Base-by-base conservation (phyloP, 2,797 vertebrate species). In the Tokudaia tokunoshimensis region DNA sequence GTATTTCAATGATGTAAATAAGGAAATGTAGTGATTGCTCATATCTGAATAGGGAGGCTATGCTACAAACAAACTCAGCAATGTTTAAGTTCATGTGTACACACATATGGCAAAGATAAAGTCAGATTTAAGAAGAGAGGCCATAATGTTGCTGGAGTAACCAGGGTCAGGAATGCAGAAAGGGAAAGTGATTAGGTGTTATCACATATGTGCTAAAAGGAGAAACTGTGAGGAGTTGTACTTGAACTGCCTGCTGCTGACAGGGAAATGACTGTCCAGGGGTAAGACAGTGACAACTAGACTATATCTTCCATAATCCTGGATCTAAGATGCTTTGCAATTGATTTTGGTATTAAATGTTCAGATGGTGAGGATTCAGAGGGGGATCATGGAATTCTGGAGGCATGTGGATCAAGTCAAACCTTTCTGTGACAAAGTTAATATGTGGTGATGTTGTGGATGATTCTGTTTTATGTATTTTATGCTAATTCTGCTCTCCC, bases 61-160 rank as follows among this genome's bases (percentile, higher is more conserved):
- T 93, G 17, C 92, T 22, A 52, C 6, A 50, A 8, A 61, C 59
- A 75, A 52, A 47, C 24, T 92, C 55, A 83, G 5, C 20, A 13
- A 22, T 52, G 37, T 94, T 94, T 65, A 78, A 59, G 89, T 86
- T 89, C 50, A 89, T 65, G 67, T 55, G 37, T 20, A 84, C 0
- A 75, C 13, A 79, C 87, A 90, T 72, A 65, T 80, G 94, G 80
- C 63, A 94, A 89, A 61, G 57, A 93, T 89, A 96, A 95, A 91
- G 47, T 70, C 63, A 61, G 63, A 2, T 50, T 79, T 95, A 80
- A 90, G 88, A 90, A 92, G 76, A 84, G 91, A 95, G 44, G 37
- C n/a, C 20, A 13, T 88, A 47, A 84, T 61, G 75, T 76, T 55
- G 20, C 19, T 92, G 37, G 37, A 86, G 6, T 47, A 96, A 65